A percentile compares a stretch with the other conserved stretches of the same genome.
Conservation (phyloP, 2,888 invertebrate species). For the Nyleta sp. region DNA sequence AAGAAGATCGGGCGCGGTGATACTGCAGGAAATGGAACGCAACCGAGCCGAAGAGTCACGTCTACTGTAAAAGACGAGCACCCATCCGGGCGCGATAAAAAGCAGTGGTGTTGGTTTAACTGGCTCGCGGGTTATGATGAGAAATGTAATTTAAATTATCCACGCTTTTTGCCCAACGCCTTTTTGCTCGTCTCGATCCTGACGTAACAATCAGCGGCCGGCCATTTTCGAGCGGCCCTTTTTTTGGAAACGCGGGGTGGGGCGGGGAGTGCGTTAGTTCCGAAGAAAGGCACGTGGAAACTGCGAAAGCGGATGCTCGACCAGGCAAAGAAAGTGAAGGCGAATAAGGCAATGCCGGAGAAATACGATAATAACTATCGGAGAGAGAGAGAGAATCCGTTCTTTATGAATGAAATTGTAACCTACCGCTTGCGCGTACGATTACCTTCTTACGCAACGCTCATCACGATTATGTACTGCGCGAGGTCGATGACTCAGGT, state of each 20-base stretch:
- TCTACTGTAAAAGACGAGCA: constrained; percentile 46
- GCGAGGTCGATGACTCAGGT: constrained; percentile 54
- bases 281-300: constrained; percentile 48
- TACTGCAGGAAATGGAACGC: constrained; percentile 55
- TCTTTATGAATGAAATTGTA: constrained; percentile 77
- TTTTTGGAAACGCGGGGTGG: constrained; percentile 15
- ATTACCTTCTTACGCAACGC: constrained; percentile 73
- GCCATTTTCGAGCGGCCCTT: constrained; percentile 20
- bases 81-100: constrained; percentile 54
- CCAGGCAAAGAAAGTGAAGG: constrained; percentile 62
- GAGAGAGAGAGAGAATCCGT: constrained; percentile 62
- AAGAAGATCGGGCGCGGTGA: constrained; percentile 50
- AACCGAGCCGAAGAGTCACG: constrained; percentile 52
- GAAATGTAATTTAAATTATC: constrained; percentile 81
- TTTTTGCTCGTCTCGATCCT: constrained; percentile 66
- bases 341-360: constrained; percentile 63
- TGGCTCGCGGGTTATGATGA: constrained; percentile 75
- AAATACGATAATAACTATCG: constrained; percentile 67
- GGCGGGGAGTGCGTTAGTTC: background rate
- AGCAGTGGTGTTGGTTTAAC: constrained; percentile 73
- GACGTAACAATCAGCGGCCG: constrained; percentile 71
- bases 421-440: constrained; percentile 73
- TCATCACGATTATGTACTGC: constrained; percentile 70
- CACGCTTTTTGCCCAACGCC: constrained; percentile 74
- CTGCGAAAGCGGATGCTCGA: constrained; percentile 60